Evolutionary conservation across 2,113 vertebrate genomes (phyloP), one percentile per base, ranked within the genome.

Genomic region (Copsychus sechellarum): DNA sequence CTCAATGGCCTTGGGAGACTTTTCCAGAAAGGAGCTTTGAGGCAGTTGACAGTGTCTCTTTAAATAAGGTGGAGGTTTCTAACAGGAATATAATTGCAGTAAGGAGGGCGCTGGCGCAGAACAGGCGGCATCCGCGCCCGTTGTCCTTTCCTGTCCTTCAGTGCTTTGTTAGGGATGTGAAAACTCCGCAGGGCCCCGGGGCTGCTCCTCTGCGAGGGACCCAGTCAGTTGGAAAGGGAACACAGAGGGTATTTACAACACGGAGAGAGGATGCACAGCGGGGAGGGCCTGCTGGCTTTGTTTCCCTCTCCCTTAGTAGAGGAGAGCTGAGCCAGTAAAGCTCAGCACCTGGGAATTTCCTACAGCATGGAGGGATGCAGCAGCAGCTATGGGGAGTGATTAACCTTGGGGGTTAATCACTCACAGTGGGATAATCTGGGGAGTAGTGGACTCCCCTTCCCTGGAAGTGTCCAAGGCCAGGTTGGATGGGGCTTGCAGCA

Each of bases 91-190:
- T 95, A 94, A 94, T 96, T 94, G 92, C 76, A 82, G 79, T 88
- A 89, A 93, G 92, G 94, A 77, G 80, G 40, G 89, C 29, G 40
- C 85, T 92, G 90, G 92, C 21, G n/a, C 89, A 93, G 94, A 96
- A 86, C 86, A 86, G 81, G 73, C 65, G 9, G 33, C 92, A 86
- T 15, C 83, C 70, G 11, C 2, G 11, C 89, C 90, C 5, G 38
- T 24, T 94, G 96, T 87, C 95, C 96, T 93, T 93, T 51, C 70
- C 89, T 0, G 93, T 97, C 96, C 96, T 96, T 97, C 91, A 95
- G 85, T 5, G 94, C 86, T 79, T 45, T 47, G 86, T 81, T 73
- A 91, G 93, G 73, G 94, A 91, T 67, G 91, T 45, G 83, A 77
- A 56, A 94, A 92, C 69, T 86, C 94, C 2, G 4, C 88, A 85